Conservation (phyloP, 2,888 invertebrate genomes). For the Mimumesa dahlbomi region DNA sequence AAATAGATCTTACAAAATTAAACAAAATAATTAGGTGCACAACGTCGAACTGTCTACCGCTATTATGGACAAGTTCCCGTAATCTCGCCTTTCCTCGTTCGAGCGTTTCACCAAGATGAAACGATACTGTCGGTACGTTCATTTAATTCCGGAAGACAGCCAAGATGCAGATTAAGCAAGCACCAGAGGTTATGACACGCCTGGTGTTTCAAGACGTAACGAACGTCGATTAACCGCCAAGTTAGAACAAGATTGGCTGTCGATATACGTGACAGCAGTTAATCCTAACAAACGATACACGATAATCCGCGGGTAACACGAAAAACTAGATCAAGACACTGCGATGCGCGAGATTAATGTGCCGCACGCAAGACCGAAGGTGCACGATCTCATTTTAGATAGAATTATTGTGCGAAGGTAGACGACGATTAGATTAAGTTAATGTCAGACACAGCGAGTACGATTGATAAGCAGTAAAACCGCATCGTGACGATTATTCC, state of each 20-base stretch:
- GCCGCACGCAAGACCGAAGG: not conserved
- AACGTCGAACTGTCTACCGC: not conserved
- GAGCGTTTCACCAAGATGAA: not conserved
- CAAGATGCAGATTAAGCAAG: not conserved
- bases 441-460: constrained; percentile 1
- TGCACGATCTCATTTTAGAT: constrained; percentile 24
- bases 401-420: constrained; percentile 23
- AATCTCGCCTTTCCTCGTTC: not conserved
- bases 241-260: constrained; percentile 6
- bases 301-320: constrained; percentile 8
- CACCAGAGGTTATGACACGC: not conserved
- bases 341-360: constrained; percentile 14
- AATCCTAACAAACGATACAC: constrained; percentile 1
- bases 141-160: constrained; percentile 7
- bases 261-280: constrained; percentile 5
- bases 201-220: not conserved
- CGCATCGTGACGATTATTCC: constrained; percentile 11
- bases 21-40: no score
- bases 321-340: constrained; percentile 16
- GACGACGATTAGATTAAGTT: constrained; percentile 27
- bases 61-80: not conserved
- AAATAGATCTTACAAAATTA: no score
- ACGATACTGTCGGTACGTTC: not conserved
- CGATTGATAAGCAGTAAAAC: not conserved
- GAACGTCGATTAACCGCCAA: not conserved